Evolutionary conservation across 1,140 invertebrate species (phyloP), one percentile per base, ranked within the genome.

Genomic region (Stratiolaelaps scimitus): DNA sequence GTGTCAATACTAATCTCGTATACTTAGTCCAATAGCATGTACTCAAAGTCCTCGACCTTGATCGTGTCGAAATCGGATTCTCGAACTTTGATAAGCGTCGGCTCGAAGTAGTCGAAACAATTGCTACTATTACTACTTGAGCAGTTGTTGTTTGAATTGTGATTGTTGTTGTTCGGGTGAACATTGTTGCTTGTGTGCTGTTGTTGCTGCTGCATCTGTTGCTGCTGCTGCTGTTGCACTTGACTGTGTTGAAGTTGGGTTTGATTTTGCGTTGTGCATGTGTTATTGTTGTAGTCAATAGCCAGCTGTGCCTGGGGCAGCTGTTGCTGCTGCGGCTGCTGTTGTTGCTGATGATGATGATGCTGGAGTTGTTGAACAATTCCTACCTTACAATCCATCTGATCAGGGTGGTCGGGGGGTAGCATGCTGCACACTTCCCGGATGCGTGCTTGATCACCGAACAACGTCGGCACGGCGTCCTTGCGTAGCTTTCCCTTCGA

Each of bases 331-430:
- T 40, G 34, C 10, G 4, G 34, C 5, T 4, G 34, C 34, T 40
- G 34, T 40, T 40, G 34, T 10, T 40, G 34, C 34, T 40, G 34
- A 6, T 40, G 34, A 10, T 4, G 34, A 4, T 40, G 34, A 6
- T 40, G 34, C 34, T 40, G 34, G 34, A 40, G 4, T 10, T 40
- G 34, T 40, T 40, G 34, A 40, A 40, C 34, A 23, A 60, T 34
- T 26, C 53, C 53, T 60, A 60, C 53, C 53, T 60, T 60, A 60
- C 53, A 60, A 34, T 60, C 53, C 53, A 60, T 60, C 53, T 60
- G 53, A 29, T 60, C 53, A 34, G 53, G 53, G 53, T 60, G 53
- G 26, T 60, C 53, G 17, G 53, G 15, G 34, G 34, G 34, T 10
- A 40, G 34, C 15, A 60, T 6, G 26, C 53, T 60, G 53, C 53